Evolutionary conservation across 2,113 vertebrate species (phyloP).

Genomic region (Pionites leucogaster): DNA sequence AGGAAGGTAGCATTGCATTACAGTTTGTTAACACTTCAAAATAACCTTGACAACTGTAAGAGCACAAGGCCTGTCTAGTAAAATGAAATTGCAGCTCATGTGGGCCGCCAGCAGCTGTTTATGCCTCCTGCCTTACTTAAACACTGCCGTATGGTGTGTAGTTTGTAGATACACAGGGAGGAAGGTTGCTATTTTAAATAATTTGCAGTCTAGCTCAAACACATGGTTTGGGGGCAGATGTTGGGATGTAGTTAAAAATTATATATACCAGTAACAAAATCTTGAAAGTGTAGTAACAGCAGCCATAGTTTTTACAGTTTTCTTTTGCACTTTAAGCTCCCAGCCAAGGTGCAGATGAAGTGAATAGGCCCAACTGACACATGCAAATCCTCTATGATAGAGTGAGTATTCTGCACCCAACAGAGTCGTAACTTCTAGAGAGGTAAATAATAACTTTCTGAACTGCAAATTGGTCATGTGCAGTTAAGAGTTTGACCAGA

Average conservation of each 20-base stretch:
- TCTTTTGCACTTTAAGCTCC: not conserved
- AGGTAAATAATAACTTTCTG: not conserved
- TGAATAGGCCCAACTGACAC: not conserved
- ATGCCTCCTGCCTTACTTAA: conserved; percentile 20
- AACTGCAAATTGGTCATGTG: not conserved
- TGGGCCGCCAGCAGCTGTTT: not conserved
- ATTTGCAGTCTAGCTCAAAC: conserved; percentile 14
- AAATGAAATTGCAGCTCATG: not conserved
- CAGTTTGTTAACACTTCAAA: not conserved
- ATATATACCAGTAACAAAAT: not conserved
- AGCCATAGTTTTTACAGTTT: not conserved
- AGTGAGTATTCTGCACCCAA: not conserved
- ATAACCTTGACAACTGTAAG: not conserved
- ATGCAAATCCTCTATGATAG: not conserved
- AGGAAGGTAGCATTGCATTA: not conserved
- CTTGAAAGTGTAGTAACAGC: not conserved
- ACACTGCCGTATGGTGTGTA: not conserved
- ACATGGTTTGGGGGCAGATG: conserved; percentile 37
- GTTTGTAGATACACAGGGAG: not conserved
- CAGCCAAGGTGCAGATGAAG: not conserved
- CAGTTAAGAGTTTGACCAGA: not conserved
- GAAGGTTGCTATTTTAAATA: conserved; percentile 8
- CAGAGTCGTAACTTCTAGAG: not conserved
- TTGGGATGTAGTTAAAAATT: conserved; percentile 8
- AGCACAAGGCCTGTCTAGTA: not conserved